Percentiles rank a stretch among this genome's conserved stretches.
Conservation (phyloP, 2,888 invertebrate species). For the Xanthia togata region DNA sequence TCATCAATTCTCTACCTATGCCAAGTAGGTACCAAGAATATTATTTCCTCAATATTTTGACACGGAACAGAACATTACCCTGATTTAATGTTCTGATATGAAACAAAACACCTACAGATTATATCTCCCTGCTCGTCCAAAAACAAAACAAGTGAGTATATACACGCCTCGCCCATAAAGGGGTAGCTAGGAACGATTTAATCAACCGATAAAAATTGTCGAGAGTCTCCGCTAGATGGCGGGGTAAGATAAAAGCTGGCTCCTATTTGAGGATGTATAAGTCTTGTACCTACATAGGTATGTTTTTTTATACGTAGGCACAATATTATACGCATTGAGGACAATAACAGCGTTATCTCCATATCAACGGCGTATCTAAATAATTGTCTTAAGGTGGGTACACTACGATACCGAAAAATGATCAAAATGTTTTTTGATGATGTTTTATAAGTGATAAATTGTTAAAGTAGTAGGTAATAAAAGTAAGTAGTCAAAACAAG, state of each 20-base stretch:
- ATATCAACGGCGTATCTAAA: slow-evolving; percentile 55
- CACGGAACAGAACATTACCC: slow-evolving; percentile 45
- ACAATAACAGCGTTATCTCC: slow-evolving; percentile 50
- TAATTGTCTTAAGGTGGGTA: slow-evolving; percentile 46
- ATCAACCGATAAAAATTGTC: slow-evolving; percentile 87
- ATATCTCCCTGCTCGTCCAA: slow-evolving; percentile 75
- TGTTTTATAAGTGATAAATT: background rate
- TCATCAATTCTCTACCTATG: slow-evolving; percentile 10
- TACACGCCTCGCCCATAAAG: slow-evolving; percentile 80
- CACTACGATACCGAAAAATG: slow-evolving; percentile 18
- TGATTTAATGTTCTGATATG: slow-evolving; percentile 69
- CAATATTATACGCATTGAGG: slow-evolving; percentile 42
- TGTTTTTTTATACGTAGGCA: slow-evolving; percentile 49
- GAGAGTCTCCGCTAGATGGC: slow-evolving; percentile 81
- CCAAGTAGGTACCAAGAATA: slow-evolving; percentile 8
- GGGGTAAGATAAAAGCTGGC: slow-evolving; percentile 75
- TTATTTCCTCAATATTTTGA: slow-evolving; percentile 51
- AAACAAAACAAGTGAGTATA: slow-evolving; percentile 81
- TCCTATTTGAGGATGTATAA: slow-evolving; percentile 61
- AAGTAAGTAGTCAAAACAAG: background rate
- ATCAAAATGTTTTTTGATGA: slow-evolving; percentile 7
- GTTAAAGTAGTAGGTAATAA: background rate
- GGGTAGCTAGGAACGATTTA: slow-evolving; percentile 87
- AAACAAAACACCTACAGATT: slow-evolving; percentile 73
- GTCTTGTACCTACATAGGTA: slow-evolving; percentile 51